Base-by-base conservation (phyloP, 2,888 invertebrate species). In the Argynnis bischoffii region DNA sequence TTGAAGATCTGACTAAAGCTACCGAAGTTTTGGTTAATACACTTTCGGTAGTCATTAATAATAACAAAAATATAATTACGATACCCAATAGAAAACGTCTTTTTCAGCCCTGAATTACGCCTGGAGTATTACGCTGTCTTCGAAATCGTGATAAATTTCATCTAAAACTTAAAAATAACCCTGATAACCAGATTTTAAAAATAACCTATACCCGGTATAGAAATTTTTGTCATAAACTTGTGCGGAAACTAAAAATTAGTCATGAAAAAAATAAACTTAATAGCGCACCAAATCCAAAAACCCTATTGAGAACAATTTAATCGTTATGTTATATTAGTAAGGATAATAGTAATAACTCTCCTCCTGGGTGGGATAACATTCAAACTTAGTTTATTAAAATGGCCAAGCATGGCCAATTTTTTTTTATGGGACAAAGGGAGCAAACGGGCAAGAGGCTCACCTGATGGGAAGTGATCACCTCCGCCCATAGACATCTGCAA, bases 91-190 rank as follows among this genome's bases (percentile, higher is more conserved):
- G 21, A 21, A 21, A 21, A 21, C 21, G 21, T 21, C 21, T 3
- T 3, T 3, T 21, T 3, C 21, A 21, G 21, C 21, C 21, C 21
- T 21, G 21, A 3, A 21, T 21, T 21, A 21, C 21, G 21, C 21
- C 61, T 55, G 68, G 71, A 18, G 63, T 71, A 3, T 47, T 71
- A 47, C 63, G 68, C 3, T 71, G 71, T 48, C 50, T 71, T 26
- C 51, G 50, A 1, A 67, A 67, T 48, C 67, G 67, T 47, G 67
- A 64, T 47, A 63, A 64, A 59, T 47, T 67, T 14, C 63, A 67
- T 55, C 26, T 63, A 26, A 67, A 67, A 59, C 31, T 54, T 21
- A 67, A 64, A 64, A 67, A 57, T 13, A 59, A 67, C 16, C 64
- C 63, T 55, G 35, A 55, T n/a, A 55, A 55, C 41, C 55, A 55